Evolutionary conservation across 37 sponge, comb jelly and placozoan genomes (phyloP).

Genomic region (Cliona cf. orientalis): DNA sequence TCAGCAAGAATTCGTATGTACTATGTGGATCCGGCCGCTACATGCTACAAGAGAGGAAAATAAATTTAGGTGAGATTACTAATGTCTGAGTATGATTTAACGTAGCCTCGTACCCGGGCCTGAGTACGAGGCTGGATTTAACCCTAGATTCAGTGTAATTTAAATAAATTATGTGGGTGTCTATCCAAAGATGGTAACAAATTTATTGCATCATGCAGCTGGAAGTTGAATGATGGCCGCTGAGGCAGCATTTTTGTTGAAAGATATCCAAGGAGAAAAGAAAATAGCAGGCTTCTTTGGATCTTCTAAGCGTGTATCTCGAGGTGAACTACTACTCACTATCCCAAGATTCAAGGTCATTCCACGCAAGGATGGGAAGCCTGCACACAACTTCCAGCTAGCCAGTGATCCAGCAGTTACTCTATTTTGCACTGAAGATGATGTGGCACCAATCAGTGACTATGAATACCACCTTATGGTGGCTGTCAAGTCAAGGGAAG

Average conservation of each 20-base stretch:
- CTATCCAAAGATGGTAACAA: no score
- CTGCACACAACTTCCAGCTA: slow-evolving; percentile 12
- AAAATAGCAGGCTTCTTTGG: neutral
- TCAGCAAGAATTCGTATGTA: no score
- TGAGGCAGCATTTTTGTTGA: neutral
- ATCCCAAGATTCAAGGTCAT: neutral
- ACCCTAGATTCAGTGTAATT: neutral
- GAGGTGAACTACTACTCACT: slow-evolving; percentile 28
- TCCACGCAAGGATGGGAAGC: slow-evolving; percentile 9
- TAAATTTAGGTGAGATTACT: no score
- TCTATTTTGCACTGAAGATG: neutral
- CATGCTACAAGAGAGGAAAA: no score
- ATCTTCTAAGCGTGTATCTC: neutral
- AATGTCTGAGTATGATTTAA: no score
- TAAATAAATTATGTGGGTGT: no score
- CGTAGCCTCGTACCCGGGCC: neutral
- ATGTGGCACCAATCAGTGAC: slow-evolving; percentile 22
- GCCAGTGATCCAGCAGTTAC: slow-evolving; percentile 4
- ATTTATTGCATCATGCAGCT: no score
- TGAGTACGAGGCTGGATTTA: no score
- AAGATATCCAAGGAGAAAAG: slow-evolving; percentile 3
- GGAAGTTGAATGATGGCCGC: neutral
- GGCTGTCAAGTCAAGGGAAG: slow-evolving; percentile 17
- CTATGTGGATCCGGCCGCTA: no score
- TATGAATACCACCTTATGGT: slow-evolving; percentile 28